Evolutionary conservation across 2,113 vertebrate species (phyloP).

Genomic region (Geothlypis trichas): DNA sequence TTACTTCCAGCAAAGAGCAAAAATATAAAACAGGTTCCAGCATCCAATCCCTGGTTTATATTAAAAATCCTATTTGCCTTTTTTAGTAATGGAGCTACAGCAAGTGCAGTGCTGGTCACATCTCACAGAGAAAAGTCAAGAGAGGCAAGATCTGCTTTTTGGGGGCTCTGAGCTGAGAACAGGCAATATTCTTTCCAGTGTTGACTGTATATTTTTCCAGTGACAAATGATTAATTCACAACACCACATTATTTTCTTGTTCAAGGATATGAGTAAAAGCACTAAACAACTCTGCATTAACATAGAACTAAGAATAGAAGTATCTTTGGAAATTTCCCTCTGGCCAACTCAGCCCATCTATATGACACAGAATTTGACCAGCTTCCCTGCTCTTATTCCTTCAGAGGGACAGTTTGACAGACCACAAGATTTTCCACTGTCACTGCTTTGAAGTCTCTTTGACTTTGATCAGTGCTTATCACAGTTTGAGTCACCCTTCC

Average conservation of each 20-base stretch:
- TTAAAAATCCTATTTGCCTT: background rate
- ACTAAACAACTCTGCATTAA: background rate
- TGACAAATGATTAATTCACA: background rate
- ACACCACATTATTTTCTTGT: background rate
- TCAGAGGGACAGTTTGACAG: background rate
- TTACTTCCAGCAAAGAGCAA: background rate
- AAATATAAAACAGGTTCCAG: background rate
- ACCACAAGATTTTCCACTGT: background rate
- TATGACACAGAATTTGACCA: background rate
- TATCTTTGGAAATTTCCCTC: background rate
- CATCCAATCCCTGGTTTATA: background rate
- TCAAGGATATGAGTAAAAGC: background rate
- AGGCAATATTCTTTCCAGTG: background rate
- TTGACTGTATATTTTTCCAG: background rate
- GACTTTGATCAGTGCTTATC: background rate
- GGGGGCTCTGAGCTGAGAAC: background rate
- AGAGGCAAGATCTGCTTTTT: background rate
- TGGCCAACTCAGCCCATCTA: background rate
- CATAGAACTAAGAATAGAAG: accelerated
- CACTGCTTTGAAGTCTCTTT: background rate
- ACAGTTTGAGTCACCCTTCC: background rate
- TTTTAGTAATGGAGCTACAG: background rate
- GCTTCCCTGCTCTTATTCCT: background rate
- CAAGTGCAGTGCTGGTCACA: accelerated
- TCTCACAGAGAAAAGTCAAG: background rate